phyloP scores from a whole-genome alignment of 2,113 vertebrate species.

The Ciconia boyciana region DNA sequence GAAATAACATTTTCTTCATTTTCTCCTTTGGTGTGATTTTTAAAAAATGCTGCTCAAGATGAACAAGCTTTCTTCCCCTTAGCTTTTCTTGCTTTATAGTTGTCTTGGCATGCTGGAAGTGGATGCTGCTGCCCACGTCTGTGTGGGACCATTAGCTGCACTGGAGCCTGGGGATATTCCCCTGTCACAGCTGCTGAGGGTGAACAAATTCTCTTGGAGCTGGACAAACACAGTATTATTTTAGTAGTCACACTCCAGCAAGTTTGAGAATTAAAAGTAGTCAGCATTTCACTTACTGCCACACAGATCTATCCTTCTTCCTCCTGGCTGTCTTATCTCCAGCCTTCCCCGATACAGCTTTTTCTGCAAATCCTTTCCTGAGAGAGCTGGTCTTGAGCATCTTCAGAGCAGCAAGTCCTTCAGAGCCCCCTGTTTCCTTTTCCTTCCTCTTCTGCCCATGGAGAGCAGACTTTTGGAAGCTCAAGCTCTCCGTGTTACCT shows the following conservation, averaged over 20 bases:
- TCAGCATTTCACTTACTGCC: not conserved
- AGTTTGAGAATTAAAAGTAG: not conserved
- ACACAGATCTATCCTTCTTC: not conserved
- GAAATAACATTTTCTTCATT: constrained; percentile 17
- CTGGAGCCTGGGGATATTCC: not conserved
- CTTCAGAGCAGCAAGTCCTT: not conserved
- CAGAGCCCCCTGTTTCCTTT: not conserved
- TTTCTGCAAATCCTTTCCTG: not conserved
- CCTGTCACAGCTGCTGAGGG: not conserved
- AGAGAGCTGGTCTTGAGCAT: not conserved
- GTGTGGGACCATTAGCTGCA: not conserved
- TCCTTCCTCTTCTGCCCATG: not conserved
- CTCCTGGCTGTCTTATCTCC: not conserved
- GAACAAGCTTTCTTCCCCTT: not conserved
- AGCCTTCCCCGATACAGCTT: not conserved
- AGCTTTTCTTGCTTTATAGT: not conserved
- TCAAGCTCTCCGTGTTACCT: not conserved
- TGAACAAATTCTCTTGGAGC: not conserved
- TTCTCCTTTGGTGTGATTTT: not conserved
- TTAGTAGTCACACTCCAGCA: not conserved
- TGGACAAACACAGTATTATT: not conserved
- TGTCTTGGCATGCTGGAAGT: not conserved
- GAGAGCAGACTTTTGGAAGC: constrained; percentile 10
- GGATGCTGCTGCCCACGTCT: not conserved
- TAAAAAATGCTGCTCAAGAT: not conserved